Conservation (phyloP, 2,113 vertebrate genomes). For the Centropus unirufus region DNA sequence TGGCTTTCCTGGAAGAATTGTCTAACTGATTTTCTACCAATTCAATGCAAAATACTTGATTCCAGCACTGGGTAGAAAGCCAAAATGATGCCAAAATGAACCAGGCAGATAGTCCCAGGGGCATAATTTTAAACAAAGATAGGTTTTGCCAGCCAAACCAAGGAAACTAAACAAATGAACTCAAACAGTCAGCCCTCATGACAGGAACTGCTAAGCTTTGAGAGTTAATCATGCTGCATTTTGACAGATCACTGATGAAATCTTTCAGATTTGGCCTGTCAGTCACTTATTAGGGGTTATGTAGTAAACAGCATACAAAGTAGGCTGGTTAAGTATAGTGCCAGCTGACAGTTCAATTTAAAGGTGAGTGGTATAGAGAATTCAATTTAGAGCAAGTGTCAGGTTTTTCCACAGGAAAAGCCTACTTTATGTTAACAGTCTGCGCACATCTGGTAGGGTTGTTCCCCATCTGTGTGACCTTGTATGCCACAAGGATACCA, state of each 20-base stretch:
- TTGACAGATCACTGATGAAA: slow-evolving; percentile 30
- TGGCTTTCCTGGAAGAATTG: neutral
- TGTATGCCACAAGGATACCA: neutral
- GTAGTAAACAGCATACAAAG: slow-evolving; percentile 25
- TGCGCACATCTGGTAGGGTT: neutral
- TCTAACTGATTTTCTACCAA: neutral
- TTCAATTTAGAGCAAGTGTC: neutral
- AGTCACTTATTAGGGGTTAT: slow-evolving; percentile 39
- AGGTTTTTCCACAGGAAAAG: slow-evolving; percentile 11
- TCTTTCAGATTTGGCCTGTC: slow-evolving; percentile 20
- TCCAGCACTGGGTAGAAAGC: neutral
- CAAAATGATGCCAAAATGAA: neutral
- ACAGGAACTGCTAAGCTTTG: neutral
- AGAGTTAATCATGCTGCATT: slow-evolving; percentile 24
- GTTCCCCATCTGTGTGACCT: neutral
- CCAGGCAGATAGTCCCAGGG: neutral
- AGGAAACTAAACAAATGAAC: slow-evolving; percentile 37
- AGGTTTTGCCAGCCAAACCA: slow-evolving; percentile 42
- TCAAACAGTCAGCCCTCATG: slow-evolving; percentile 24
- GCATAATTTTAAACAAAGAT: slow-evolving; percentile 22
- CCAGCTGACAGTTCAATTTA: slow-evolving; percentile 39
- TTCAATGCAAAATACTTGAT: neutral
- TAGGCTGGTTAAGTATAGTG: slow-evolving; percentile 25
- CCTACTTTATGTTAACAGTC: neutral
- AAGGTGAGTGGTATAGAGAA: slow-evolving; percentile 29